Percentiles rank a stretch among this genome's conserved stretches.
Conservation (phyloP, 2,888 invertebrate species). For the Nesidiocoris tenuis region DNA sequence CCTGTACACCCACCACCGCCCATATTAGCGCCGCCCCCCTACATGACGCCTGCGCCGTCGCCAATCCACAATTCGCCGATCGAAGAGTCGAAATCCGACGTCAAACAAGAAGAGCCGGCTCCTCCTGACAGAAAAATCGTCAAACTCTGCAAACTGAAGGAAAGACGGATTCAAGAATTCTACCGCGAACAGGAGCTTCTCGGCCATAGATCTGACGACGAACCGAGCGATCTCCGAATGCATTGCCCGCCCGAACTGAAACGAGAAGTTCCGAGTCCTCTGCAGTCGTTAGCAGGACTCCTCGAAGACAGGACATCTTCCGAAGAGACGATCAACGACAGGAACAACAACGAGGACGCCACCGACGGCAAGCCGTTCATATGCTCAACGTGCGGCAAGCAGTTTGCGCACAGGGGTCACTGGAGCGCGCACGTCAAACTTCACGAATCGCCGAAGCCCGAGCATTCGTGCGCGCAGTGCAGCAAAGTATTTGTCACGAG, state of each 20-base stretch:
- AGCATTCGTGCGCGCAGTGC: slow-evolving; percentile 55
- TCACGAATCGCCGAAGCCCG: slow-evolving; percentile 50
- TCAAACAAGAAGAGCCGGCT: slow-evolving; percentile 25
- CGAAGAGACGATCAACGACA: slow-evolving; percentile 48
- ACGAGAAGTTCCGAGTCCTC: slow-evolving; percentile 34
- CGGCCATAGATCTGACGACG: slow-evolving; percentile 35
- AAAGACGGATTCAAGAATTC: slow-evolving; percentile 50
- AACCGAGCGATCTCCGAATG: slow-evolving; percentile 44
- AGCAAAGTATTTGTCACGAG: slow-evolving; percentile 55
- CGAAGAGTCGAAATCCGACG: slow-evolving; percentile 30
- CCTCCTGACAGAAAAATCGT: slow-evolving; percentile 2
- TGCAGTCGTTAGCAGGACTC: slow-evolving; percentile 36
- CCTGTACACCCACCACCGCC: background rate
- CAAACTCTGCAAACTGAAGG: slow-evolving; percentile 49
- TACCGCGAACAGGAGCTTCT: slow-evolving; percentile 48
- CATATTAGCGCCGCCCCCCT: slow-evolving; percentile 7
- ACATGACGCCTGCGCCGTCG: background rate
- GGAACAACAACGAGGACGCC: slow-evolving; percentile 52
- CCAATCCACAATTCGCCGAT: slow-evolving; percentile 1
- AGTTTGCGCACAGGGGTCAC: slow-evolving; percentile 50
- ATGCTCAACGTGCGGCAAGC: slow-evolving; percentile 49
- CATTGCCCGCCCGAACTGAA: slow-evolving; percentile 34
- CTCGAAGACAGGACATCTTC: slow-evolving; percentile 35
- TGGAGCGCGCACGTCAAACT: slow-evolving; percentile 51
- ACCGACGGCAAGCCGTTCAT: slow-evolving; percentile 44